Evolutionary conservation across 2,113 vertebrate genomes (phyloP).

Genomic region (Mustela nigripes): DNA sequence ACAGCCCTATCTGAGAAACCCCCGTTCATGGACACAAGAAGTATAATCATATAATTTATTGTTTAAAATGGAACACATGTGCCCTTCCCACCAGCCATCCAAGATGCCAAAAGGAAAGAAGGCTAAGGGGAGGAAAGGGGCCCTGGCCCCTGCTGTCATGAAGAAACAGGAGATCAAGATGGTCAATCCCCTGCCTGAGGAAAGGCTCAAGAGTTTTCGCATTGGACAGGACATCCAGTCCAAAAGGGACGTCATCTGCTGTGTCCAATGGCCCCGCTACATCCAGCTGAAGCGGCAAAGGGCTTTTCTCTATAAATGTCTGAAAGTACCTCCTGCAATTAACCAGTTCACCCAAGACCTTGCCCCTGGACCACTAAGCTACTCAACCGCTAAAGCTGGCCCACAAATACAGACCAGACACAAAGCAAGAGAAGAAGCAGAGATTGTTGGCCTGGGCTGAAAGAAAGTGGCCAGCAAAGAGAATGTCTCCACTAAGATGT

Average conservation of each 20-base stretch:
- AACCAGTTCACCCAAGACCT: neutral
- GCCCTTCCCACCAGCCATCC: neutral
- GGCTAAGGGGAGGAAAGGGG: neutral
- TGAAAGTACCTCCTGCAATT: neutral
- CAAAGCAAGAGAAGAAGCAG: neutral
- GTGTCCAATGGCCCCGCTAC: neutral
- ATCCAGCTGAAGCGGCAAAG: neutral
- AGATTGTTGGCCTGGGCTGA: neutral
- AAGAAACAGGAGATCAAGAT: neutral
- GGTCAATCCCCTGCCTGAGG: neutral
- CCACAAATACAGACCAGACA: neutral
- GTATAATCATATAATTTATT: neutral
- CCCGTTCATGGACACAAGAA: neutral
- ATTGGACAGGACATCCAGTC: neutral
- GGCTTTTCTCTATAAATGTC: neutral
- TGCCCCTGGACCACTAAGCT: neutral
- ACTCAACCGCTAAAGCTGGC: neutral
- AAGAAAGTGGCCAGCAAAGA: neutral
- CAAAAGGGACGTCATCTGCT: neutral
- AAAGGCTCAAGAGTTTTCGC: neutral
- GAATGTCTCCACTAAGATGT: neutral
- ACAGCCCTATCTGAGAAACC: neutral
- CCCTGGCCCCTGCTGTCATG: neutral
- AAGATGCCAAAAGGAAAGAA: neutral
- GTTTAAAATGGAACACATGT: conserved; percentile 17